Conservation (phyloP, 2,888 invertebrate species). For the Aspidiotus destructor region DNA sequence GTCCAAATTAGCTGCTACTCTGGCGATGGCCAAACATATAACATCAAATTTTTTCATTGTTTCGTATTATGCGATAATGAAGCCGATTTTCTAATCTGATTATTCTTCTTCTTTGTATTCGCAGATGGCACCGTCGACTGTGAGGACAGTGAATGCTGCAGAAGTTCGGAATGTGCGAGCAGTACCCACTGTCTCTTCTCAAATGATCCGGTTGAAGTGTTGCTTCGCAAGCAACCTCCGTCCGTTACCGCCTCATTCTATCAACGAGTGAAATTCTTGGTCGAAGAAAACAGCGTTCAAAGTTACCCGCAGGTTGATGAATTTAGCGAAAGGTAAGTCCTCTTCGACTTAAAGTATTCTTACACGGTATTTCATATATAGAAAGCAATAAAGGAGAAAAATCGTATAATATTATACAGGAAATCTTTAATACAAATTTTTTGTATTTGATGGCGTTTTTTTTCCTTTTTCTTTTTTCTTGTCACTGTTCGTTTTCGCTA, state of each 20-base stretch:
- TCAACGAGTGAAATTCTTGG: constrained; percentile 93
- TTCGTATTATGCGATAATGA: no score
- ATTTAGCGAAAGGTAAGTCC: constrained; percentile 94
- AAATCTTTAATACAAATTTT: not conserved
- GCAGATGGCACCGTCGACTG: constrained; percentile 97
- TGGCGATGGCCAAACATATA: no score
- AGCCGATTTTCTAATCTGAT: constrained; percentile 11
- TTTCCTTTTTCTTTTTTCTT: constrained; percentile 38
- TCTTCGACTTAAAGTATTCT: constrained; percentile 1
- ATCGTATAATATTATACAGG: not conserved
- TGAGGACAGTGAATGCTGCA: constrained; percentile 97
- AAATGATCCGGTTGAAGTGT: constrained; percentile 91
- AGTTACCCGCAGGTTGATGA: constrained; percentile 95
- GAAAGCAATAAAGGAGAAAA: not conserved
- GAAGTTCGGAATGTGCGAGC: constrained; percentile 72
- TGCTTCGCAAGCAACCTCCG: constrained; percentile 90
- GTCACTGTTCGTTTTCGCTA: constrained; percentile 29
- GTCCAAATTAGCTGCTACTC: no score
- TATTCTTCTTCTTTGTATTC: constrained; percentile 34
- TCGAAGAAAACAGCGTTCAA: constrained; percentile 97
- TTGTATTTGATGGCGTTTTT: constrained; percentile 40
- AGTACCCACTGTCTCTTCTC: constrained; percentile 92
- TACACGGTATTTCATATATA: not conserved
- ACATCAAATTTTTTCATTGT: no score
- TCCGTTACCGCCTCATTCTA: constrained; percentile 95